Percentiles rank a stretch among this genome's conserved stretches.
These are phyloP conservation scores for Notodromas monacha DNA, from an alignment of 2,888 invertebrate genomes.

Conservation along the genomic window DNA sequence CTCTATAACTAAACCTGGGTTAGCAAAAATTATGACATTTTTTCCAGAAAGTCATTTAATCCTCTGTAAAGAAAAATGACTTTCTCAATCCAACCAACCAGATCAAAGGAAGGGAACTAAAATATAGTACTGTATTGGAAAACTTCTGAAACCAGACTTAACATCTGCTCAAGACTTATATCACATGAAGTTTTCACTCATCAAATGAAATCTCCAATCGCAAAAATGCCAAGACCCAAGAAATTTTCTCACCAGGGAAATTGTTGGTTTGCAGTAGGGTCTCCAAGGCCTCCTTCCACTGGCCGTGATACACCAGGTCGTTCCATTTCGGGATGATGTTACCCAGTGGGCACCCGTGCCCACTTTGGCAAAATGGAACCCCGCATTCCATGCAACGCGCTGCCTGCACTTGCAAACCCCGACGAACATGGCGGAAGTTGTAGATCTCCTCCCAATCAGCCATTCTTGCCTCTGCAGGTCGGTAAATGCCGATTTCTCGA, in stretches of 20 bases:
- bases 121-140: too few relatives aligned
- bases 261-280: conserved; percentile 90
- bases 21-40: too few relatives aligned
- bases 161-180: not conserved
- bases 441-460: conserved; percentile 95
- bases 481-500: conserved; percentile 52
- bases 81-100: too few relatives aligned
- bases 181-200: not conserved
- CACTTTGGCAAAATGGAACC: conserved; percentile 84
- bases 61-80: too few relatives aligned
- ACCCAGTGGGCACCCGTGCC: conserved; percentile 80
- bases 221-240: too few relatives aligned
- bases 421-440: conserved; percentile 43
- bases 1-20: too few relatives aligned
- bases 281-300: conserved; percentile 73
- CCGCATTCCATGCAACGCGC: conserved; percentile 97
- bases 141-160: too few relatives aligned
- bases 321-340: conserved; percentile 99
- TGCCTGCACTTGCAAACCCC: conserved; percentile 54
- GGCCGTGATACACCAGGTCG: conserved; percentile 65
- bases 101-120: too few relatives aligned
- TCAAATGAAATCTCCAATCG: too few relatives aligned
- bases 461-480: conserved; percentile 44
- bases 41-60: too few relatives aligned
- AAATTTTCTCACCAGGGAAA: conserved; percentile 51